A percentile compares a stretch with the other conserved stretches of the same genome.
Conservation (phyloP, 1,140 invertebrate genomes). For the Anoplolepis gracilipes region DNA sequence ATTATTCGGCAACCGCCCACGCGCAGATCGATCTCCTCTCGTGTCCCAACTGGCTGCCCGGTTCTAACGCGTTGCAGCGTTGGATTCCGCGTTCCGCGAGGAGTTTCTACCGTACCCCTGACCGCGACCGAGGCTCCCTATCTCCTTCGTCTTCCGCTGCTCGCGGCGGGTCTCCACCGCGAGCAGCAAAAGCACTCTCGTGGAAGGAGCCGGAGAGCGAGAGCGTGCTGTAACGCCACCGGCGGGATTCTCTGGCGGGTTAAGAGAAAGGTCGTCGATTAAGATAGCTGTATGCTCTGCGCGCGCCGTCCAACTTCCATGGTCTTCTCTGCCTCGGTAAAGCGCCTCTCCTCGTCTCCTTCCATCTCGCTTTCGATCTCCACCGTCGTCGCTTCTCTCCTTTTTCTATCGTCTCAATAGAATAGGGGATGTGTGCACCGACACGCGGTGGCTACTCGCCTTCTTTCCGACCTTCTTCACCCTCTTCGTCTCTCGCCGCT, state of each 20-base stretch:
- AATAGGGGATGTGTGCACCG: conserved; percentile 54
- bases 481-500: neutral
- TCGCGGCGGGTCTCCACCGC: conserved; percentile 47
- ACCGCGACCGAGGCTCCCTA: neutral
- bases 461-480: neutral
- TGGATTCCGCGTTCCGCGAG: conserved; percentile 70
- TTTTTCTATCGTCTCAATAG: conserved; percentile 44
- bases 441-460: conserved; percentile 41
- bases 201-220: conserved; percentile 41
- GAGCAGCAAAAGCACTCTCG: conserved; percentile 2
- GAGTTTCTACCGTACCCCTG: conserved; percentile 26
- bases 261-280: conserved; percentile 83
- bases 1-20: conserved; percentile 80
- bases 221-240: conserved; percentile 75
- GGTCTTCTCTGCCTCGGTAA: conserved; percentile 65
- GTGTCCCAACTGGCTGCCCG: conserved; percentile 65
- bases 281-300: conserved; percentile 80
- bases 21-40: conserved; percentile 69
- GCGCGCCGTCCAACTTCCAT: conserved; percentile 53
- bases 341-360: conserved; percentile 47
- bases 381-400: conserved; percentile 44
- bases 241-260: conserved; percentile 72
- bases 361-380: conserved; percentile 18
- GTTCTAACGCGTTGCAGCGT: conserved; percentile 53
- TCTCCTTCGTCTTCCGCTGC: conserved; percentile 47